A percentile compares a stretch with the other conserved stretches of the same genome.
phyloP scores from a whole-genome alignment of 2,888 invertebrate species.

The Campopleginae sp. region DNA sequence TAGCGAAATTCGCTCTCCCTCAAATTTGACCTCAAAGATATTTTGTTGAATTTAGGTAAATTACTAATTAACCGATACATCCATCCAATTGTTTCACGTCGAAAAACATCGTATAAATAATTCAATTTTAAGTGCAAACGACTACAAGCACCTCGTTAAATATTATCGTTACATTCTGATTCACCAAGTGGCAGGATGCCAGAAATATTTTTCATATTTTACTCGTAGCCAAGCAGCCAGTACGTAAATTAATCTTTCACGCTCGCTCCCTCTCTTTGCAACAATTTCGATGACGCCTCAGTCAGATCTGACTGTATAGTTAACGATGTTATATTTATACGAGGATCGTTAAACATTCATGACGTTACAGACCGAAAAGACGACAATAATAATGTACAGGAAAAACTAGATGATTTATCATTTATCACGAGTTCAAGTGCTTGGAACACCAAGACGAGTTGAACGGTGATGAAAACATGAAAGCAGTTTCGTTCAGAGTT shows the following conservation, averaged over 20 bases:
- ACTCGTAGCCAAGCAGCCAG: conserved; percentile 4
- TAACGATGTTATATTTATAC: neutral
- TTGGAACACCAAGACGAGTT: neutral
- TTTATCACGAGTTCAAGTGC: neutral
- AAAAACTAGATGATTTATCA: neutral
- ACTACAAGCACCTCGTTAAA: neutral
- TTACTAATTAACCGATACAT: neutral
- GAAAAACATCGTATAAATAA: neutral
- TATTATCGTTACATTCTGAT: neutral
- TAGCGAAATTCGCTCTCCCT: neutral
- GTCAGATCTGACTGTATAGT: conserved; percentile 1
- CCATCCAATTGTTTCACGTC: neutral
- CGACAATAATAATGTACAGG: neutral
- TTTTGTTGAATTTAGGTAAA: neutral
- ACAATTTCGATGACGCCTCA: neutral
- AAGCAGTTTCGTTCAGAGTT: neutral
- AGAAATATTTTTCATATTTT: conserved; percentile 27
- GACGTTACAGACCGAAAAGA: neutral
- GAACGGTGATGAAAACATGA: neutral
- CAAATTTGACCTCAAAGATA: neutral
- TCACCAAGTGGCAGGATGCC: conserved; percentile 19
- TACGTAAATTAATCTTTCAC: neutral
- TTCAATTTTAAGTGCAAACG: conserved; percentile 6
- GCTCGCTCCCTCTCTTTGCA: neutral
- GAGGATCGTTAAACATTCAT: neutral